Percentiles rank a stretch among this genome's conserved stretches.
phyloP scores from a whole-genome alignment of 2,888 invertebrate species.

The Andrena hattorfiana region DNA sequence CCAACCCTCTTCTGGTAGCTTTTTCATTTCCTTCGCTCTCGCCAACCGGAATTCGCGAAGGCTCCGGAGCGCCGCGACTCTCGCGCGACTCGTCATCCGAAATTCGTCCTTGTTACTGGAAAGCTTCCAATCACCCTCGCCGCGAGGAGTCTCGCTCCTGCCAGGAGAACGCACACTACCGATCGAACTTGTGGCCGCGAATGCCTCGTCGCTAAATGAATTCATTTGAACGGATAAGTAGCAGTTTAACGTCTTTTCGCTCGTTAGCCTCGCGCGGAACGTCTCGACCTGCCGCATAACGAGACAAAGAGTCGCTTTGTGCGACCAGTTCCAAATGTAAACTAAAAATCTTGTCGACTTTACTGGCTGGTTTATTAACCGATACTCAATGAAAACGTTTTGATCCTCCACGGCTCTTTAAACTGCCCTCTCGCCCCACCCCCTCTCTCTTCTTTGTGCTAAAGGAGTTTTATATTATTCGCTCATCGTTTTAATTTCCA shows the following conservation, averaged over 20 bases:
- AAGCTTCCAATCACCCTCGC: too few relatives aligned
- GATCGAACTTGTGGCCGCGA: constrained; percentile 11
- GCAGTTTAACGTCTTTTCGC: constrained; percentile 39
- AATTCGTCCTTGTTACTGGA: not conserved
- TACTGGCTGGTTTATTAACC: constrained; percentile 77
- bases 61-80: constrained; percentile 3
- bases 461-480: constrained; percentile 55
- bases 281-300: constrained; percentile 34
- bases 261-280: constrained; percentile 43
- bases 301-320: constrained; percentile 78
- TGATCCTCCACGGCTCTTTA: constrained; percentile 71
- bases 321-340: constrained; percentile 58
- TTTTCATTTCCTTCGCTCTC: constrained; percentile 25
- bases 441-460: not conserved
- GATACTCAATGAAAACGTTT: constrained; percentile 74
- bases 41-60: not conserved
- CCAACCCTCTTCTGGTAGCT: not conserved
- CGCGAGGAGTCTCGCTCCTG: too few relatives aligned
- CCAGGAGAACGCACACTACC: too few relatives aligned
- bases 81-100: not conserved
- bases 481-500: constrained; percentile 48
- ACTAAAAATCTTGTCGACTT: constrained; percentile 72
- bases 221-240: constrained; percentile 62
- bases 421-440: not conserved
- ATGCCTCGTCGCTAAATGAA: constrained; percentile 48